These are phyloP conservation scores for Cherax destructor DNA, from an alignment of 1,140 invertebrate species.

Conservation along the genomic window DNA sequence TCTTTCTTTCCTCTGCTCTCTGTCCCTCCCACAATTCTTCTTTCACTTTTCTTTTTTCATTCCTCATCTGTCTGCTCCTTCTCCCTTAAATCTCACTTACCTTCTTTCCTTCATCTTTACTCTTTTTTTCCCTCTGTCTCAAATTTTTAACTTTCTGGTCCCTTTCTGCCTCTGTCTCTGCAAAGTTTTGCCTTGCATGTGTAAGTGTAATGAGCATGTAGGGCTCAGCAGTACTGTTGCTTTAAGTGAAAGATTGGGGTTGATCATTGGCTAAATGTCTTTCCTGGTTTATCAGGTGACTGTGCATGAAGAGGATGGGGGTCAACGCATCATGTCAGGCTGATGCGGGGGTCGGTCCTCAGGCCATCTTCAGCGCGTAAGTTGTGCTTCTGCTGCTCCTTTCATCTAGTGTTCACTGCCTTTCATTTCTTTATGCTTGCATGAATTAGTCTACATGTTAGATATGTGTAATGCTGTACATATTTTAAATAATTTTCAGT, in stretches of 20 bases:
- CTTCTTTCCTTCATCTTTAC: conserved; percentile 13
- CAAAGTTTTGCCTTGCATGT: not conserved
- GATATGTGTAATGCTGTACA: not conserved
- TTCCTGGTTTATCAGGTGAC: conserved; percentile 43
- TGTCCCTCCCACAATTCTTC: not conserved
- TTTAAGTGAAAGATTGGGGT: not conserved
- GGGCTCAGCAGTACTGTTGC: not conserved
- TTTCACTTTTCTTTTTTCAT: too few relatives aligned
- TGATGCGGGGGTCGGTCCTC: conserved; percentile 66
- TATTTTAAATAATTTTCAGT: not conserved
- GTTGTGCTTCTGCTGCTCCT: conserved; percentile 1
- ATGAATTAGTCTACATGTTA: too few relatives aligned
- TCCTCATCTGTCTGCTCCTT: not conserved
- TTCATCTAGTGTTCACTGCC: too few relatives aligned
- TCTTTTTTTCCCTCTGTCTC: conserved; percentile 5
- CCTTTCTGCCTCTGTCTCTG: conserved; percentile 2
- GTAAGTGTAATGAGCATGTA: not conserved
- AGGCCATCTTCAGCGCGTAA: conserved; percentile 70
- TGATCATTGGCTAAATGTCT: not conserved
- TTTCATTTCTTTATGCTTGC: too few relatives aligned
- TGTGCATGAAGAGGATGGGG: conserved; percentile 70
- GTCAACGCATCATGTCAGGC: conserved; percentile 71
- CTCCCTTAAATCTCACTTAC: conserved; percentile 10
- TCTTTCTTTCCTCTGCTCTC: not conserved
- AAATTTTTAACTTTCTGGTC: not conserved